These are phyloP conservation scores for Acropternis orthonyx DNA, from an alignment of 2,797 vertebrate species.

Conservation along the genomic window DNA sequence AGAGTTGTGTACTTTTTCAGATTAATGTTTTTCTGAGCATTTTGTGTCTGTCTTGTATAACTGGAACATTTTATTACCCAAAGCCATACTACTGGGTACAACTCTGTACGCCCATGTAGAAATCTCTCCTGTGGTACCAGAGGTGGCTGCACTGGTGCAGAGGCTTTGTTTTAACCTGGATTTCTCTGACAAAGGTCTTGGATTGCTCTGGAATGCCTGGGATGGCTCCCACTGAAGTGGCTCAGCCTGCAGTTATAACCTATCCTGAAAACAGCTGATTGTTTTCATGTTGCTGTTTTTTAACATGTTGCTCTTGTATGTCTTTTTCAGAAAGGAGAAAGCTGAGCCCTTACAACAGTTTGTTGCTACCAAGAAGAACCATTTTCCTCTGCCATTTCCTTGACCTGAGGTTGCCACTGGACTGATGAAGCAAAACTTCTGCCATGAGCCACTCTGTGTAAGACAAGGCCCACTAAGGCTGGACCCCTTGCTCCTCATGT, in stretches of 20 bases:
- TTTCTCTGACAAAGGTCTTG: background rate
- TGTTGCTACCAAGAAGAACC: background rate
- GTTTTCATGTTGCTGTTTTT: background rate
- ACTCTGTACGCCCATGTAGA: background rate
- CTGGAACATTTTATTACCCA: background rate
- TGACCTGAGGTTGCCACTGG: background rate
- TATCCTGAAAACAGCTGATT: background rate
- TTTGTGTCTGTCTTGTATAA: background rate
- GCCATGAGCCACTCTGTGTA: accelerated
- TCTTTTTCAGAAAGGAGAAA: background rate
- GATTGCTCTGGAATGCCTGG: background rate
- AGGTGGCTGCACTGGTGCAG: background rate
- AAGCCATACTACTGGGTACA: background rate
- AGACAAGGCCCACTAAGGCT: background rate
- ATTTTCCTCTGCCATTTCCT: background rate
- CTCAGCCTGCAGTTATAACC: background rate
- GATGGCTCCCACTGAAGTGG: background rate
- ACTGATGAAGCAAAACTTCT: background rate
- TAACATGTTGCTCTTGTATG: accelerated
- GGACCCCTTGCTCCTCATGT: background rate
- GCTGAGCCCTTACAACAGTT: background rate
- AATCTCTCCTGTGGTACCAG: background rate
- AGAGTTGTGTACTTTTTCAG: background rate
- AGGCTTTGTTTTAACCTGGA: background rate
- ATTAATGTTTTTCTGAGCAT: background rate